These are phyloP conservation scores for Daktulosphaira vitifoliae DNA, from an alignment of 1,140 invertebrate genomes.

Conservation along the genomic window DNA sequence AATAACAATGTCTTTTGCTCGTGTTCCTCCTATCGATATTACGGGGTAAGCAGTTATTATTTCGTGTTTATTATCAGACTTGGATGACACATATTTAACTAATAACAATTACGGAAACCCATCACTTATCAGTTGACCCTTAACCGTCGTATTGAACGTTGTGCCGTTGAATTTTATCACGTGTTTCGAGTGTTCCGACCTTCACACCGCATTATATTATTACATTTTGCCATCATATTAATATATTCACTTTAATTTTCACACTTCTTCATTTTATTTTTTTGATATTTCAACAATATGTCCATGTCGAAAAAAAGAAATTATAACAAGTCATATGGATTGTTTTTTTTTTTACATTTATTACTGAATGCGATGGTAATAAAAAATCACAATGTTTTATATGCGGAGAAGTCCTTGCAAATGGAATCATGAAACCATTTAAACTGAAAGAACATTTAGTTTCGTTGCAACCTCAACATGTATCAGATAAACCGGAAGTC, in stretches of 20 bases:
- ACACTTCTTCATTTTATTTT: neutral
- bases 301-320: neutral
- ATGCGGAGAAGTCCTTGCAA: neutral
- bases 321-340: neutral
- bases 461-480: neutral
- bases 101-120: neutral
- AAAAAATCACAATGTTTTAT: neutral
- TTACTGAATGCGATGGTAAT: neutral
- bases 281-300: neutral
- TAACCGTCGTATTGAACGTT: neutral
- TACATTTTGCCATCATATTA: neutral
- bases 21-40: neutral
- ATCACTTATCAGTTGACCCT: neutral
- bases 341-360: neutral
- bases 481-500: no score
- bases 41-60: neutral
- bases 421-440: neutral
- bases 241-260: neutral
- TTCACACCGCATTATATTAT: no score
- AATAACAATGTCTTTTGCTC: neutral
- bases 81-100: no score
- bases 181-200: no score
- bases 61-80: neutral
- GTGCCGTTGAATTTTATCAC: conserved; percentile 1
- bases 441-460: neutral